phyloP scores from a whole-genome alignment of 2,797 vertebrate species.

The Ciconia nigra region DNA sequence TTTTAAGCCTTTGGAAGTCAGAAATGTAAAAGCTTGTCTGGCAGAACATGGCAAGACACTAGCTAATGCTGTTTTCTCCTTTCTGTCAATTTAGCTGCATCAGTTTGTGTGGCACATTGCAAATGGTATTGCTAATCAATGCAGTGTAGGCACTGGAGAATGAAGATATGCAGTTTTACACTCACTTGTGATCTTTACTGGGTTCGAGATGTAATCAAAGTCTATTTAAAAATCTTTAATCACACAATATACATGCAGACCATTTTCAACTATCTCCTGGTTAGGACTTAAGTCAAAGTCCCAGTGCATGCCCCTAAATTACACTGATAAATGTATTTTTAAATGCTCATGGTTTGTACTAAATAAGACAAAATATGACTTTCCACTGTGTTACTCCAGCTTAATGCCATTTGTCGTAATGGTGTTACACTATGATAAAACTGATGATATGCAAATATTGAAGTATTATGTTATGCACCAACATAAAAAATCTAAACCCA shows the following conservation, averaged over 20 bases:
- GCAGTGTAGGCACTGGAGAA: conserved; percentile 33
- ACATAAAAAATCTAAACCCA: not conserved
- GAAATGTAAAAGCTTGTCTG: not conserved
- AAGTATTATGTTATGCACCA: not conserved
- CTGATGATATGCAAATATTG: not conserved
- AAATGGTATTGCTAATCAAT: conserved; percentile 55
- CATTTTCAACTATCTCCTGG: not conserved
- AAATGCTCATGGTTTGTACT: not conserved
- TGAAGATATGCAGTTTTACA: conserved; percentile 9
- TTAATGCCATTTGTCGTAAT: not conserved
- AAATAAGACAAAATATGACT: not conserved
- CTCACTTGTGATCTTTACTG: not conserved
- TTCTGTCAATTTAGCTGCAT: conserved; percentile 15
- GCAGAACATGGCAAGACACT: not conserved
- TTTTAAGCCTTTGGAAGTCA: not conserved
- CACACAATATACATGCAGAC: not conserved
- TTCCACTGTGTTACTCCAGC: not conserved
- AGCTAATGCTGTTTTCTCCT: not conserved
- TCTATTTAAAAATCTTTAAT: conserved; percentile 50
- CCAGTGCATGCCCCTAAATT: not conserved
- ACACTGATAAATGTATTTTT: conserved; percentile 18
- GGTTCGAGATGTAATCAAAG: conserved; percentile 22
- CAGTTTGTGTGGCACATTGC: not conserved
- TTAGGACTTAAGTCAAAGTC: not conserved
- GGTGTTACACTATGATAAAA: not conserved